Evolutionary conservation across 2,113 vertebrate genomes (phyloP), one percentile per base, ranked within the genome.

Genomic region (Calidris pugnax): DNA sequence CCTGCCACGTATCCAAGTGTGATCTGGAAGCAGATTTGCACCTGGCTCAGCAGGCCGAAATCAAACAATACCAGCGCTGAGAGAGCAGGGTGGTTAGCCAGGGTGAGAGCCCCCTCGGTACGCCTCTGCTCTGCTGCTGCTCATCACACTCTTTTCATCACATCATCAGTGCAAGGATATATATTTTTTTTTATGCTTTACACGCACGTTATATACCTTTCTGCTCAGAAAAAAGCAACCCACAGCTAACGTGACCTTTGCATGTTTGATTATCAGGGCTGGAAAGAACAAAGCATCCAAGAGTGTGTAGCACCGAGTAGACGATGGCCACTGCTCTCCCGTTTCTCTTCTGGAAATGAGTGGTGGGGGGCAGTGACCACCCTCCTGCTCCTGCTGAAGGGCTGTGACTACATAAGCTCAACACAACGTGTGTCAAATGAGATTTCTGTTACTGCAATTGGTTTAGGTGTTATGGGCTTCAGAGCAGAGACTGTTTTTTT

Each of bases 11-110:
- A 21, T 22, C 85, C 72, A 50, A 62, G 37, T 80, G 92, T 67
- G 93, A 86, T 71, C 51, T 79, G 92, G 92, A 37, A 92, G 85
- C 86, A 75, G 93, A 84, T 92, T 56, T 95, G 95, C 97, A 97
- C 85, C 96, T 96, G 96, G 39, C 85, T 78, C 88, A 9, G 88
- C 72, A 32, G 76, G 33, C 90, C 3, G 0, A 27, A 50, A 56
- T 39, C 63, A 33, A 74, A 96, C 95, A 92, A 94, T 73, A 9
- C 2, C 26, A 14, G 85, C 0, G 0, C 56, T 18, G 83, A 48
- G 77, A 28, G 79, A 48, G 68, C 56, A 47, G 30, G 64, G 23
- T 33, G 37, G 64, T 35, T 15, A 63, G 85, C 45, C 13, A 26
- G 63, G 7, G 59, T 12, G 27, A 57, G 30, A 51, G 13, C 69